Evolutionary conservation across 92 coral and sea anemone genomes (phyloP).

Genomic region (Meandrina meandrites): DNA sequence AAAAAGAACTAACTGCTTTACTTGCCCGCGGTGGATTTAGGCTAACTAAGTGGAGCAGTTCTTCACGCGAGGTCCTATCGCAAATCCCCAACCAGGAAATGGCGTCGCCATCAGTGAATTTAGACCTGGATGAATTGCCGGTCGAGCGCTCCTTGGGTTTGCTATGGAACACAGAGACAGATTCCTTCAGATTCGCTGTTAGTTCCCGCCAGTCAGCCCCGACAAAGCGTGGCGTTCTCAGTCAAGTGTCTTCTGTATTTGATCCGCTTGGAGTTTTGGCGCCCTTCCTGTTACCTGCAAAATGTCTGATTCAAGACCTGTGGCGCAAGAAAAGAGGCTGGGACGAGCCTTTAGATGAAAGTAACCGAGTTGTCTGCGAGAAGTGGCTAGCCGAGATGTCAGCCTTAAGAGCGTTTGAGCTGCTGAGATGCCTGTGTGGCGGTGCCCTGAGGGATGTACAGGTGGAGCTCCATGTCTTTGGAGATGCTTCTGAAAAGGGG

Average conservation of each 20-base stretch:
- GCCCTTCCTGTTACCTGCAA: no score
- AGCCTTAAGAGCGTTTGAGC: no score
- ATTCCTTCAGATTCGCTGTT: conserved; percentile 47
- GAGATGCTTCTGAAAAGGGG: conserved; percentile 67
- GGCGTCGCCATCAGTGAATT: conserved; percentile 2
- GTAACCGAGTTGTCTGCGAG: no score
- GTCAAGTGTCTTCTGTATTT: conserved; percentile 7
- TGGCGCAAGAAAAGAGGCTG: no score
- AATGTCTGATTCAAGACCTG: no score
- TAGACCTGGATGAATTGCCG: neutral
- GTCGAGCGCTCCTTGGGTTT: conserved; percentile 41
- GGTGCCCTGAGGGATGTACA: conserved; percentile 5
- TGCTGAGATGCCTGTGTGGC: neutral
- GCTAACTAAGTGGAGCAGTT: conserved; percentile 57
- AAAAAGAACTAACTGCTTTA: conserved; percentile 47
- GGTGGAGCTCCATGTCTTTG: conserved; percentile 66
- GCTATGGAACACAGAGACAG: conserved; percentile 51
- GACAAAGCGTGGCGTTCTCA: neutral
- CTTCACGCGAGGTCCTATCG: neutral
- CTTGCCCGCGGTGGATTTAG: conserved; percentile 50
- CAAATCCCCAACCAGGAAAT: neutral
- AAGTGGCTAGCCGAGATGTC: no score
- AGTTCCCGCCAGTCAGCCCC: neutral
- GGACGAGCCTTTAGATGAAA: no score
- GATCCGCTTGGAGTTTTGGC: no score